Conservation (phyloP, 2,797 vertebrate species). For the Chelon labrosus region DNA sequence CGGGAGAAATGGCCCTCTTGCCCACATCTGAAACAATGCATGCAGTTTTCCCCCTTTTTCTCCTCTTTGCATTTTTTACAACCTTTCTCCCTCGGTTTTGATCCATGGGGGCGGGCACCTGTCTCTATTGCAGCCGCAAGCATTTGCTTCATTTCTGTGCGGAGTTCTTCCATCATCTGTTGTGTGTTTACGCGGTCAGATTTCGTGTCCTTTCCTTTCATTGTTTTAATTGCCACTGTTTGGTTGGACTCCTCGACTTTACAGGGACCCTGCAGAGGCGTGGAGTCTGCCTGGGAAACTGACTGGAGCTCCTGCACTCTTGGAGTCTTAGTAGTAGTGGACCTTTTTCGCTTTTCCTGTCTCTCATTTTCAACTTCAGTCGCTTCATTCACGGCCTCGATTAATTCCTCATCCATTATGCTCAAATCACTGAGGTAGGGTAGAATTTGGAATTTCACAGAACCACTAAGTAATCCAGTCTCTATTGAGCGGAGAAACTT, state of each 20-base stretch:
- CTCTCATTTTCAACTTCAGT: background rate
- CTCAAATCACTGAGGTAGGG: background rate
- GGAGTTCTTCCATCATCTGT: background rate
- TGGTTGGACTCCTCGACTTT: background rate
- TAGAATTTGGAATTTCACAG: conserved; percentile 14
- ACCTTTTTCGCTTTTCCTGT: background rate
- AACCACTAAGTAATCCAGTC: conserved; percentile 16
- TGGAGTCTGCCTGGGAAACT: background rate
- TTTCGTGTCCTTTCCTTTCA: background rate
- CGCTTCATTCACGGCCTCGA: background rate
- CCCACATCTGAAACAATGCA: conserved; percentile 19
- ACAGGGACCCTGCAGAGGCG: background rate
- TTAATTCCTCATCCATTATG: background rate
- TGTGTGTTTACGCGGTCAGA: background rate
- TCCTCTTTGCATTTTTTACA: conserved; percentile 12
- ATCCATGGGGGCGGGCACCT: background rate
- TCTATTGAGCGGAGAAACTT: conserved; percentile 44
- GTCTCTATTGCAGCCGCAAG: background rate
- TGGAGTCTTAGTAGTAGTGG: background rate
- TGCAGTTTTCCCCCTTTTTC: background rate
- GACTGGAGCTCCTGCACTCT: background rate
- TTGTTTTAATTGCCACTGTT: background rate
- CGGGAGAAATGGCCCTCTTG: conserved; percentile 1
- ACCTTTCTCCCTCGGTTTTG: background rate
- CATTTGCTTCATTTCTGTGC: background rate